phyloP scores from a whole-genome alignment of 2,888 invertebrate species.

The Theodoxus fluviatilis region DNA sequence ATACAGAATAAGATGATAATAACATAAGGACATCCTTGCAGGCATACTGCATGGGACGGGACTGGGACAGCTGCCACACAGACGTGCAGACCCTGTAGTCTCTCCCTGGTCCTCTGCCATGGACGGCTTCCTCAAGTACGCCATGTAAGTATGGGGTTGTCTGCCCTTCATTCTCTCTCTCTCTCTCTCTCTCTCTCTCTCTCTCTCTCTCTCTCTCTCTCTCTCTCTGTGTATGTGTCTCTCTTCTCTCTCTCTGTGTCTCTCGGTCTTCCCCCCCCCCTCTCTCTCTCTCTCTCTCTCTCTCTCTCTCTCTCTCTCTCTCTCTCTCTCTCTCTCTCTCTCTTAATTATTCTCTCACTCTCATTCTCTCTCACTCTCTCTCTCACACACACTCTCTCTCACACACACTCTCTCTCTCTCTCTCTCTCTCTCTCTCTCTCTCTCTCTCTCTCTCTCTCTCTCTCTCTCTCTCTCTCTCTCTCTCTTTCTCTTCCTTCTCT shows the following conservation, averaged over 20 bases:
- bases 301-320: constrained; percentile 8
- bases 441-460: constrained; percentile 12
- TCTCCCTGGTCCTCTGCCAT: constrained; percentile 30
- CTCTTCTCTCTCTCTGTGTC: not conserved
- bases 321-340: not conserved
- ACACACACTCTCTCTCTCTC: not conserved
- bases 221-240: not conserved
- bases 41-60: constrained; percentile 57
- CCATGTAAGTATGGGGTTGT: constrained; percentile 42
- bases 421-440: constrained; percentile 11
- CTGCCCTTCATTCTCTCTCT: not conserved
- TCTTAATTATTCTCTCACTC: constrained; percentile 10
- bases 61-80: constrained; percentile 40
- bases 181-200: not conserved
- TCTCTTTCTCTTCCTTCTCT: not conserved
- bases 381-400: not conserved
- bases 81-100: constrained; percentile 32
- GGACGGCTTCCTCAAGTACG: constrained; percentile 47
- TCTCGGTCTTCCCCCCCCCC: not conserved
- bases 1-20: too few species aligned
- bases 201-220: not conserved
- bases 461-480: not conserved
- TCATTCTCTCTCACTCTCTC: not conserved
- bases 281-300: constrained; percentile 13
- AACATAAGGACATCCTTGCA: too few species aligned